Conservation (phyloP, 2,888 invertebrate genomes). For the Drosophila atripex region DNA sequence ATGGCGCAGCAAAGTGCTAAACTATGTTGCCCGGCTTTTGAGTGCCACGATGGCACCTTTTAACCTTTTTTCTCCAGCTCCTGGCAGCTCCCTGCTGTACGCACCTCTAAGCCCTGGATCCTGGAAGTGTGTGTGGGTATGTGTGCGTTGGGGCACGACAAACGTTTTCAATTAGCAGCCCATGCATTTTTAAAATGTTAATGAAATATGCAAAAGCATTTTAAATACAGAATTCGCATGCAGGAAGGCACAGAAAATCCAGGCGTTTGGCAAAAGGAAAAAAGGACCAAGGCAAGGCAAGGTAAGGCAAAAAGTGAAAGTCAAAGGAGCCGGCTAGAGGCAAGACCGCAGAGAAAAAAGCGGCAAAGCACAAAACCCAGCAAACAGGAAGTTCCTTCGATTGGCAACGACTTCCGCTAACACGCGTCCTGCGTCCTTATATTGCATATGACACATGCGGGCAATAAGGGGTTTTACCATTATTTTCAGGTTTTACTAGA, state of each 20-base stretch:
- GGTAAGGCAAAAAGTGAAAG: constrained; percentile 63
- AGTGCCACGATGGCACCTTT: constrained; percentile 73
- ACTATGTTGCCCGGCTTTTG: constrained; percentile 81
- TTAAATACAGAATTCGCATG: constrained; percentile 60
- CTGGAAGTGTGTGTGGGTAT: constrained; percentile 37
- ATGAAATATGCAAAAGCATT: constrained; percentile 77
- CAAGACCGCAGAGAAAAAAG: constrained; percentile 39
- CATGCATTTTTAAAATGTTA: constrained; percentile 81
- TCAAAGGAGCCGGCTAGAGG: constrained; percentile 39
- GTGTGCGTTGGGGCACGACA: constrained; percentile 70
- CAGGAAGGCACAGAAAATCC: constrained; percentile 24
- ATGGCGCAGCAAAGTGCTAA: constrained; percentile 77
- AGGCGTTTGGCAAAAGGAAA: constrained; percentile 1
- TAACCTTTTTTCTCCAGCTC: constrained; percentile 50
- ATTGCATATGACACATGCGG: constrained; percentile 59
- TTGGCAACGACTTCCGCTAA: constrained; percentile 83
- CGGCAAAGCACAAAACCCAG: constrained; percentile 14
- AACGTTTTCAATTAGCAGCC: constrained; percentile 83
- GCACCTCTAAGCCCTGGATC: constrained; percentile 47
- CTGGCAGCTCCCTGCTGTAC: constrained; percentile 34
- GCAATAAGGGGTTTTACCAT: not conserved
- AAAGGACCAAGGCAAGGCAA: constrained; percentile 2
- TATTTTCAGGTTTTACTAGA: not conserved
- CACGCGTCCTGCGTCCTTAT: constrained; percentile 80
- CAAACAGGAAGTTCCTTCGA: constrained; percentile 82